These are phyloP conservation scores for Spinus pinus DNA, from an alignment of 2,797 vertebrate species.

Conservation along the genomic window DNA sequence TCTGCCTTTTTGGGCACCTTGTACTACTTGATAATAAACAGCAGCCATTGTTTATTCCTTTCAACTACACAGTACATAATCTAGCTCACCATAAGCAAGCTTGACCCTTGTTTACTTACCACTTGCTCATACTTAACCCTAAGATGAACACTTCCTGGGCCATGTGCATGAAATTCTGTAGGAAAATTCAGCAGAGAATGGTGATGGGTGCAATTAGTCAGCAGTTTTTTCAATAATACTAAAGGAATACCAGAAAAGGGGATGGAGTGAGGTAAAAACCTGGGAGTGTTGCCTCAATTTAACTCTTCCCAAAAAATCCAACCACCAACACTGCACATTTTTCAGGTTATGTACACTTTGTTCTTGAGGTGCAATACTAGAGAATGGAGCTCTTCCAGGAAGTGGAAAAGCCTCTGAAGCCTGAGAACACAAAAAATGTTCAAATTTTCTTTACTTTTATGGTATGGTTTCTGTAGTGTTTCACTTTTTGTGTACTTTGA, in stretches of 20 bases:
- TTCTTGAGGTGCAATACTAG: background rate
- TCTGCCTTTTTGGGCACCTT: background rate
- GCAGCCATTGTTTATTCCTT: background rate
- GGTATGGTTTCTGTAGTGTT: background rate
- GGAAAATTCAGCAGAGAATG: background rate
- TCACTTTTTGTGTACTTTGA: background rate
- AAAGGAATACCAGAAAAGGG: background rate
- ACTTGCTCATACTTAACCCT: background rate
- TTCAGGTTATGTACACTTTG: background rate
- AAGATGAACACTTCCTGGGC: background rate
- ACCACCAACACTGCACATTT: background rate
- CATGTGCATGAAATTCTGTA: background rate
- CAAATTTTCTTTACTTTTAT: background rate
- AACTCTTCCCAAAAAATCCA: background rate
- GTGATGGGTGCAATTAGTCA: background rate
- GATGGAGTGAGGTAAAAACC: background rate
- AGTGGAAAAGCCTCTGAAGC: background rate
- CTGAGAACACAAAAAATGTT: background rate
- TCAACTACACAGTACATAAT: background rate
- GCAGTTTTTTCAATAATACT: background rate
- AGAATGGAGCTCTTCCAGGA: background rate
- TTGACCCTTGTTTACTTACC: background rate
- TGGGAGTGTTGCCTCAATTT: background rate
- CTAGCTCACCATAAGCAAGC: background rate
- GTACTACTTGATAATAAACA: background rate